Conservation (phyloP, 2,797 vertebrate species). For the Menidia menidia region DNA sequence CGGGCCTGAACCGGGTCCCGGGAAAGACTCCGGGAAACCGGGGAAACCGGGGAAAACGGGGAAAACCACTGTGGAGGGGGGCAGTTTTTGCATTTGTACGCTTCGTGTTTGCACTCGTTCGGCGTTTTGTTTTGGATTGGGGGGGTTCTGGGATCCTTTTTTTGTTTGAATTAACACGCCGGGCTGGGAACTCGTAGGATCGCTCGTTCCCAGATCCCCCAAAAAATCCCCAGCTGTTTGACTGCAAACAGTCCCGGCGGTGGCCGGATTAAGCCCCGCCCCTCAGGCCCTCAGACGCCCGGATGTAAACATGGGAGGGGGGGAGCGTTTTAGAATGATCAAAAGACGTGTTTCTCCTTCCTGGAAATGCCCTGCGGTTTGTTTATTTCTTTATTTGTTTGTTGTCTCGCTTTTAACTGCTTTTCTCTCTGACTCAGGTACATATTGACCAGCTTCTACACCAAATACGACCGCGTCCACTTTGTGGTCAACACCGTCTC, state of each 20-base stretch:
- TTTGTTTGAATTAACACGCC: not conserved
- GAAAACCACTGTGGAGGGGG: not conserved
- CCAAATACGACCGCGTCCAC: constrained; percentile 94
- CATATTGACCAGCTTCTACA: constrained; percentile 98
- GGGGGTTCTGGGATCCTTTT: constrained; percentile 12
- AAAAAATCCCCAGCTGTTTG: not conserved
- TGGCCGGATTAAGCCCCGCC: no score
- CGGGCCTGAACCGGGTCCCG: no score
- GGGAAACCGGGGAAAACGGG: not conserved
- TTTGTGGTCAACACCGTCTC: constrained; percentile 97
- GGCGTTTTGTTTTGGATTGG: constrained; percentile 17
- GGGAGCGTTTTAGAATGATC: no score
- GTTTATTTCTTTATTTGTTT: not conserved
- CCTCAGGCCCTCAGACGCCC: no score
- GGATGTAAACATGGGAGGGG: not conserved
- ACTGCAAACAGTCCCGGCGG: not conserved
- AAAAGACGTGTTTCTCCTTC: no score
- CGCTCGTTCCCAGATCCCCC: not conserved
- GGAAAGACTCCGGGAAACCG: no score
- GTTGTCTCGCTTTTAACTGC: not conserved
- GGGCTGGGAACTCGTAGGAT: not conserved
- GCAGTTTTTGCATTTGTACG: constrained; percentile 59
- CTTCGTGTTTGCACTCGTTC: constrained; percentile 12
- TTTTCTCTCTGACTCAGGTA: constrained; percentile 81
- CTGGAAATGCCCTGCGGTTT: not conserved